Evolutionary conservation across 2,797 vertebrate species (phyloP).

Genomic region (Tenualosa thibaudeaui): DNA sequence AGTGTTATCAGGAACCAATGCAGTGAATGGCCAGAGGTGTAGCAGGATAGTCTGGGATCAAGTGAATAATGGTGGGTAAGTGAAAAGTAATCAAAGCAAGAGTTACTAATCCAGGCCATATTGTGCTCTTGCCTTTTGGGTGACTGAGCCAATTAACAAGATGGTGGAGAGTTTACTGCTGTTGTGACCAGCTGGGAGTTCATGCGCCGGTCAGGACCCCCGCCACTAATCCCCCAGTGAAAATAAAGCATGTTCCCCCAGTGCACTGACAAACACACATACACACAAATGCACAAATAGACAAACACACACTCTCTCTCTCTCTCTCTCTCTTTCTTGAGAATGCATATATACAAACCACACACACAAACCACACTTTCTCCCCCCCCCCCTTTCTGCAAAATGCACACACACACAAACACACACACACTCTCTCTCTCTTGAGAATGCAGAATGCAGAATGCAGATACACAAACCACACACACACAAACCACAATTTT

Average conservation of each 20-base stretch:
- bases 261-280: neutral
- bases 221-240: neutral
- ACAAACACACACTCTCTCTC: neutral
- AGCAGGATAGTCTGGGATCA: neutral
- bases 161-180: neutral
- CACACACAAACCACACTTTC: neutral
- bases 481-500: neutral
- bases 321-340: no score
- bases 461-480: neutral
- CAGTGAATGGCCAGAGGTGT: neutral
- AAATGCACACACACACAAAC: neutral
- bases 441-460: neutral
- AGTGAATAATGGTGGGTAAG: neutral
- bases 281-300: neutral
- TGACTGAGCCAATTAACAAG: slow-evolving; percentile 14
- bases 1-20: neutral
- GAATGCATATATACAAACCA: neutral
- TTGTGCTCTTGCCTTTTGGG: neutral
- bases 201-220: neutral
- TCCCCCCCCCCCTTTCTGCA: no score
- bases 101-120: neutral
- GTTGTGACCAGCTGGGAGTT: neutral
- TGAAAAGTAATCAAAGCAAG: neutral
- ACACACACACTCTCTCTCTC: neutral
- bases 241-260: neutral